Evolutionary conservation across 2,797 vertebrate species (phyloP), one percentile per base, ranked within the genome.

Genomic region (Pseudomugil gertrudae): DNA sequence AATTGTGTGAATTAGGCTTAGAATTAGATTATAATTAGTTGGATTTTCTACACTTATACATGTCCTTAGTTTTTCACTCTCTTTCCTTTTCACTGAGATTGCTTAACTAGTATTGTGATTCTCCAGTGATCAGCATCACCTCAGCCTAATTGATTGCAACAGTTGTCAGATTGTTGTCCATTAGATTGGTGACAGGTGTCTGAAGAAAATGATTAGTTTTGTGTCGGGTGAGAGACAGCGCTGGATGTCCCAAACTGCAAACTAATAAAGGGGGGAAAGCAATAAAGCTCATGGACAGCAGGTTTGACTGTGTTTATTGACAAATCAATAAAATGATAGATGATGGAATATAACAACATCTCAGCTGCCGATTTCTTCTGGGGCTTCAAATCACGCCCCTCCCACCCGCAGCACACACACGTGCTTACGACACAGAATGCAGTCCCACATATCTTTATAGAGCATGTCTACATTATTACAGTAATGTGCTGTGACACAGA

Each of bases 321-420:
- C 90, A 90, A 92, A 92, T 92, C 90, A 92, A 92, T 93, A 91
- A 90, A 92, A 88, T 92, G 91, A 92, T 92, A 92, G 87, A 92
- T 92, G 90, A 91, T 88, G 77, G 90, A 91, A 90, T 88, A 93
- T 90, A 92, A 91, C 82, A 71, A 74, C 77, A 78, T 86, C 83
- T 88, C 80, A 87, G 84, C 87, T 84, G 76, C 83, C 78, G 70
- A 89, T 89, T 91, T 88, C 88, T 84, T 60, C 87, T 73, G 90
- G 85, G 83, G 79, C 75, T 87, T 86, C 84, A 81, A 81, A 88
- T 87, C 81, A 79, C 3, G 13, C 9, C 29, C 62, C 17, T 36
- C 2, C 29, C 33, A n/a, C 65, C 21, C 11, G 56, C 61, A 53
- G 17, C 52, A 19, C 74, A 47, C 35, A 66, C 62, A 30, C 27